Evolutionary conservation across 2,113 vertebrate species (phyloP).

Genomic region (Megaceryle maxima): DNA sequence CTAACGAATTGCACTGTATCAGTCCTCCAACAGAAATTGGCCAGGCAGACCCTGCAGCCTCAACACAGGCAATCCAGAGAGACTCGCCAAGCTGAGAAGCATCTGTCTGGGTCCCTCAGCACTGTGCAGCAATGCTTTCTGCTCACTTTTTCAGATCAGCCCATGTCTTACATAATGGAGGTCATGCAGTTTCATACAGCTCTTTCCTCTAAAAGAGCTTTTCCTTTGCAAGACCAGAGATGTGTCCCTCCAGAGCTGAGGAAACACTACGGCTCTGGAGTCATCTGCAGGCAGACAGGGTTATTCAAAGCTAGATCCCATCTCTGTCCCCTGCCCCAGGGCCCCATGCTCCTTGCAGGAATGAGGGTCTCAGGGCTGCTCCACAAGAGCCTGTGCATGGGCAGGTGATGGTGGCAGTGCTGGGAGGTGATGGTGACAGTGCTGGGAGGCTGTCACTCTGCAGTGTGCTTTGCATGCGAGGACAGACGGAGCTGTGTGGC

Average conservation of each 20-base stretch:
- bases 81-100: not conserved
- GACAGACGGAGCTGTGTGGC: not conserved
- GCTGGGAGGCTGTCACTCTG: not conserved
- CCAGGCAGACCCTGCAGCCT: not conserved
- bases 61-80: not conserved
- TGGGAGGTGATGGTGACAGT: not conserved
- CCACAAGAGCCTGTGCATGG: accelerated
- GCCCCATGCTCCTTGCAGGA: not conserved
- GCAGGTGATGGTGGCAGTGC: not conserved
- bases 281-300: not conserved
- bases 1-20: not conserved
- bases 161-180: not conserved
- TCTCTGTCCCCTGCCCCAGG: not conserved
- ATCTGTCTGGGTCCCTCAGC: not conserved
- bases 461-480: not conserved
- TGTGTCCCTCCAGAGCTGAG: not conserved
- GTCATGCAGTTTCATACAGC: not conserved
- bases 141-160: not conserved
- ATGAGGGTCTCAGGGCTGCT: not conserved
- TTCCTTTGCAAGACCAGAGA: not conserved
- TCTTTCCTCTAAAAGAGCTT: not conserved
- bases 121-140: not conserved
- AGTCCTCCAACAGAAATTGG: not conserved
- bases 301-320: not conserved
- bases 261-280: not conserved